phyloP scores from a whole-genome alignment of 1,140 invertebrate genomes.

The Lepidurus couesii region DNA sequence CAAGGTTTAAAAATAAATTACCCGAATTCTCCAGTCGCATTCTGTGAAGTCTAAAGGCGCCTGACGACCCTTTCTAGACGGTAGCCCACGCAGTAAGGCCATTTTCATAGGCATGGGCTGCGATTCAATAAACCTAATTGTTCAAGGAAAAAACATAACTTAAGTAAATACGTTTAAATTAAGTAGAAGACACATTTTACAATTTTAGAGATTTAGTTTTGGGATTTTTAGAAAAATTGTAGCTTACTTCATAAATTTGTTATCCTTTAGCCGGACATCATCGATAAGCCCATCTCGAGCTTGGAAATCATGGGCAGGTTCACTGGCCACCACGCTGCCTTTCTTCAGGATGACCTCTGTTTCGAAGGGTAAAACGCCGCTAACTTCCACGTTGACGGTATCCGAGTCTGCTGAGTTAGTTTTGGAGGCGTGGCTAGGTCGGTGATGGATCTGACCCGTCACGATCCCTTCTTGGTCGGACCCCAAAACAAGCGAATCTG shows the following conservation, averaged over 20 bases:
- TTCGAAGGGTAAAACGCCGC: slow-evolving; percentile 26
- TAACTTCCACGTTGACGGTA: slow-evolving; percentile 25
- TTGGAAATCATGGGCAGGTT: background rate
- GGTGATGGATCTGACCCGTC: background rate
- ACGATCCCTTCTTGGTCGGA: background rate
- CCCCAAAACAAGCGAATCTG: background rate
- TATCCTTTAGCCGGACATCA: background rate
- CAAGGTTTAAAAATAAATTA: background rate
- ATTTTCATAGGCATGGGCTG: slow-evolving; percentile 30
- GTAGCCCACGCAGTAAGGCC: slow-evolving; percentile 27
- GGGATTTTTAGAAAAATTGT: background rate
- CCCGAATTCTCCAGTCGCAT: slow-evolving; percentile 35
- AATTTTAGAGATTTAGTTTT: background rate
- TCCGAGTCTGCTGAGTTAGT: background rate
- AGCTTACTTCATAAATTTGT: slow-evolving; percentile 11
- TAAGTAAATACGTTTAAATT: background rate
- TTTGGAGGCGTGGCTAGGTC: background rate
- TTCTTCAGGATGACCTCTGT: background rate
- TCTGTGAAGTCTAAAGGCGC: slow-evolving; percentile 24
- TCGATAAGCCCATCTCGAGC: background rate
- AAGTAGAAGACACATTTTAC: background rate
- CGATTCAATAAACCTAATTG: slow-evolving; percentile 24
- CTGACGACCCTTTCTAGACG: slow-evolving; percentile 22
- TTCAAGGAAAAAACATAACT: background rate
- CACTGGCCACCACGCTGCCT: background rate